Evolutionary conservation across 1,140 invertebrate genomes (phyloP).

Genomic region (Papilio xuthus): DNA sequence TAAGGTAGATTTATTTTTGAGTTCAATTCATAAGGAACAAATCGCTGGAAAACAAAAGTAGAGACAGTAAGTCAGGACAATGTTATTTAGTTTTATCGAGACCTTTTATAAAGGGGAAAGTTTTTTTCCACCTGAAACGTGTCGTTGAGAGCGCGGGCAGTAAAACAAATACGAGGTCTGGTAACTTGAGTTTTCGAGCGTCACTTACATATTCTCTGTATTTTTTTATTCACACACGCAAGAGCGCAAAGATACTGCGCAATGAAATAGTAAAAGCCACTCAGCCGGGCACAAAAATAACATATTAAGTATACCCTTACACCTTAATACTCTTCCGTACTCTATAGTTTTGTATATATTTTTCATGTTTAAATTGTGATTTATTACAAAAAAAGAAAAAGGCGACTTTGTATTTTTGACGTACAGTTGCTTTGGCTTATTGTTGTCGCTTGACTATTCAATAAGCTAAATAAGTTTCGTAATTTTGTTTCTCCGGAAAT

Average conservation of each 20-base stretch:
- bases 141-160: neutral
- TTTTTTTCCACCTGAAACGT: slow-evolving; percentile 4
- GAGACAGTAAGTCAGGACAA: neutral
- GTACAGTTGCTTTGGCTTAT: neutral
- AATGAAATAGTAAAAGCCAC: slow-evolving; percentile 30
- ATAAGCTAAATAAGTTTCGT: neutral
- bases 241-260: slow-evolving; percentile 33
- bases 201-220: slow-evolving; percentile 33
- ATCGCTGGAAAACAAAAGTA: neutral
- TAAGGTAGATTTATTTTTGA: too few species aligned
- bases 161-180: slow-evolving; percentile 24
- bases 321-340: neutral
- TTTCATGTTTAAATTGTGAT: neutral
- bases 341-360: neutral
- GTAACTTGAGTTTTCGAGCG: slow-evolving; percentile 29
- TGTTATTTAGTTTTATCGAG: neutral
- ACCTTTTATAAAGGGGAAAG: slow-evolving; percentile 14
- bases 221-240: slow-evolving; percentile 35
- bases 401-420: neutral
- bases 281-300: slow-evolving; percentile 21
- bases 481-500: neutral
- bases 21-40: neutral
- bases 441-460: neutral
- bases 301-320: slow-evolving; percentile 18
- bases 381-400: neutral